Evolutionary conservation across 2,888 invertebrate genomes (phyloP).

Genomic region (Pegoplata infirma): DNA sequence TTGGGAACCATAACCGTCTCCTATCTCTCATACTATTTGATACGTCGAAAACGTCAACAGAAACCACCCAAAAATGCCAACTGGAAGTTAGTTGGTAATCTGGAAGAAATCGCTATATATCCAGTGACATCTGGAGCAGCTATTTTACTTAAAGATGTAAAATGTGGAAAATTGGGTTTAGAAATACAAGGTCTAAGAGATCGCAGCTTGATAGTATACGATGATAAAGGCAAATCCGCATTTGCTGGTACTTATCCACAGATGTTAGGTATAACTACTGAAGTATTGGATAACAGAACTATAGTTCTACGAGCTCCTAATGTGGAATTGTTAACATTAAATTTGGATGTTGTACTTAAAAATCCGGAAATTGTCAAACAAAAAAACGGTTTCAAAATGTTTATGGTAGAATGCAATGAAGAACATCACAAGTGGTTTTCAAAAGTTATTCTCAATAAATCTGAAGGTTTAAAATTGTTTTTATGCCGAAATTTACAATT

Average conservation of each 20-base stretch:
- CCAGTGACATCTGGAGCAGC: constrained; percentile 55
- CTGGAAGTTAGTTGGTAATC: constrained; percentile 53
- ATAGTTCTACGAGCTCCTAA: constrained; percentile 41
- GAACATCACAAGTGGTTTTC: constrained; percentile 61
- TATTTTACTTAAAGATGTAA: constrained; percentile 29
- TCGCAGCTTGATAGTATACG: constrained; percentile 39
- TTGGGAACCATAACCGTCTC: constrained; percentile 26
- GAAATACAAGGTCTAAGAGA: constrained; percentile 35
- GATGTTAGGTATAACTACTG: constrained; percentile 51
- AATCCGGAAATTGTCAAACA: constrained; percentile 14
- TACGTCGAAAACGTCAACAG: not conserved
- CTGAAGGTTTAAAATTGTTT: constrained; percentile 42
- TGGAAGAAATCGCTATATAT: constrained; percentile 51
- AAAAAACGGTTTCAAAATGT: constrained; percentile 2
- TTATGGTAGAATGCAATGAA: constrained; percentile 39
- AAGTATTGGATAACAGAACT: constrained; percentile 14
- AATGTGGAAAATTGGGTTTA: constrained; percentile 48
- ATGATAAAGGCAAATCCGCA: constrained; percentile 25
- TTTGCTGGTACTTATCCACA: constrained; percentile 49
- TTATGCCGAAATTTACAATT: constrained; percentile 21
- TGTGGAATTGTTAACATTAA: constrained; percentile 30
- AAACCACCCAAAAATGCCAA: constrained; percentile 12
- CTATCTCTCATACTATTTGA: constrained; percentile 20
- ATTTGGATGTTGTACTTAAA: constrained; percentile 11
- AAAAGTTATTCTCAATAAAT: constrained; percentile 29